Evolutionary conservation across 2,888 invertebrate species (phyloP), one percentile per base, ranked within the genome.

Genomic region (Acrocyrtus sp.): DNA sequence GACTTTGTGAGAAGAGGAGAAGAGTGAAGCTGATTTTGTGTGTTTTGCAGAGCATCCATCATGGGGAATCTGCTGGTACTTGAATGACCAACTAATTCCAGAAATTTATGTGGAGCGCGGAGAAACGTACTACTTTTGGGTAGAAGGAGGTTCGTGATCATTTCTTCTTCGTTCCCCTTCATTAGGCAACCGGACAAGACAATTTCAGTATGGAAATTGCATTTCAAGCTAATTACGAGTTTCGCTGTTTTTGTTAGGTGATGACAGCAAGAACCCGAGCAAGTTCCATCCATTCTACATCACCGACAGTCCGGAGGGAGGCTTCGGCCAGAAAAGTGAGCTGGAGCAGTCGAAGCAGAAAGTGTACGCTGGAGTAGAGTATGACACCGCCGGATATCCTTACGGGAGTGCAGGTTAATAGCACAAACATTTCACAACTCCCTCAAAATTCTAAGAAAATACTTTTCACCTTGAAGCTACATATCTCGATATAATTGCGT

Each of bases 271-370:
- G 27, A 92, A 93, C 84, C 91, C 92, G 1, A 93, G 93, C 19
- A 90, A 89, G 88, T 96, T 93, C 85, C 95, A 96, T 86, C 96
- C 96, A 12, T 90, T 96, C 83, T 96, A 96, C 85, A 95, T 96
- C 82, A 94, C 94, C 43, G 91, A 92, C 83, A 94, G 92, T 1
- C 86, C 88, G 0, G 93, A 94, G 83, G 96, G 96, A 26, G 96
- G 95, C 1, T 92, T 90, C 82, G 92, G 92, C 0, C 94, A 94
- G 84, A 92, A 92, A 84, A 87, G 86, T 17, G 89, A 89, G 53
- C 86, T 87, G 0, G 90, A 94, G 45, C 90, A 91, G 80, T 86
- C 87, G 78, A 88, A 89, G 75, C 92, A 94, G 82, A 88, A 87
- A 34, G 88, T 93, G 15, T 95, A 89, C 83, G 95, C 94, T 8